These are phyloP conservation scores for Scyliorhinus canicula DNA, from an alignment of 2,797 vertebrate species.

Conservation along the genomic window DNA sequence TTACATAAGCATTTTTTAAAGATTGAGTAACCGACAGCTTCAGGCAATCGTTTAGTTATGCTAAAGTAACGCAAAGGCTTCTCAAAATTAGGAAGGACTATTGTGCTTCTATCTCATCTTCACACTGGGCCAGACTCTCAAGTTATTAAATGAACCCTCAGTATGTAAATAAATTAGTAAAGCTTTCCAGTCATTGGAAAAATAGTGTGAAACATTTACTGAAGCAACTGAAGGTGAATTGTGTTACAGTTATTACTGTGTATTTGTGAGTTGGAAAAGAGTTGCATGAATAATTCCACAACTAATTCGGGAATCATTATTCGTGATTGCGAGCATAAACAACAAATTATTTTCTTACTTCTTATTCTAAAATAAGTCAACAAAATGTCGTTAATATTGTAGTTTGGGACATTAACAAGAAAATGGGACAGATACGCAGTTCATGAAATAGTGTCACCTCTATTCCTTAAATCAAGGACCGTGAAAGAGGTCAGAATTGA, in stretches of 20 bases:
- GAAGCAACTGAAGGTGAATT: not conserved
- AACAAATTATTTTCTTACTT: not conserved
- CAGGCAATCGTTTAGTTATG: too few relatives aligned
- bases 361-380: not conserved
- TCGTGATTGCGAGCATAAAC: not conserved
- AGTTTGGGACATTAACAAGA: not conserved
- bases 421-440: not conserved
- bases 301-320: not conserved
- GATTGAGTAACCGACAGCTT: too few relatives aligned
- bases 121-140: not conserved
- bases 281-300: not conserved
- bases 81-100: not conserved
- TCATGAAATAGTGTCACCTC: not conserved
- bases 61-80: not conserved
- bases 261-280: not conserved
- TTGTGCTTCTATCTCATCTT: not conserved
- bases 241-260: not conserved
- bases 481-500: not conserved
- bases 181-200: too few relatives aligned
- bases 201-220: too few relatives aligned
- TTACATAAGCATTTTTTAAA: too few relatives aligned
- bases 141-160: not conserved
- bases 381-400: not conserved
- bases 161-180: not conserved
- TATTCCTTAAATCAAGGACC: not conserved